Base-by-base conservation (phyloP, 2,113 vertebrate genomes). In the Cisticola juncidis region DNA sequence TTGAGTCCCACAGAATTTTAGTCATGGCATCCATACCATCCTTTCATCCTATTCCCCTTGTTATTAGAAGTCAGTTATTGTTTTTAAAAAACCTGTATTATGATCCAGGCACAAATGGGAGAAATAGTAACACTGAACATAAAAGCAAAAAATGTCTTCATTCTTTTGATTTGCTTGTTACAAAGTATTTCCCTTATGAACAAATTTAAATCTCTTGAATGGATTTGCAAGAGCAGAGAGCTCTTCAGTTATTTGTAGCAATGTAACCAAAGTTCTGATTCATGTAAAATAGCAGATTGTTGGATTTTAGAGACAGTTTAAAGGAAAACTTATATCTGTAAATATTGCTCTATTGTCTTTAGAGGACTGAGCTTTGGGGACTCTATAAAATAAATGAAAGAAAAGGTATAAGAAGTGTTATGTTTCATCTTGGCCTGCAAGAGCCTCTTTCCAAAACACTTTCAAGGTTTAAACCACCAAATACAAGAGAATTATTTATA, bases 391-490 rank as follows among this genome's bases (percentile, higher is more conserved):
- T 76, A 81, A 86, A 66, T 47, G 48, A 80, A 88, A 62, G 65
- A 91, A 81, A 70, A 94, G 14, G 24, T 28, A 5, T 70, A 42
- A 69, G n/a, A 79, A 62, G 14, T 26, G 6, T 57, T n/a, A 21
- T 47, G 20, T 58, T 81, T 66, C 31, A 40, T 86, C 20, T 69
- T 94, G 45, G 33, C 47, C 92, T 83, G 42, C 14, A 60, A 69
- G 17, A 84, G 16, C 7, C 40, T 18, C 42, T 35, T 86, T 60
- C 77, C 20, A 87, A 94, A 95, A 77, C 3, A 38, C 22, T 79
- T 85, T 90, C 68, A 36, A 91, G 66, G 40, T 88, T 95, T 88
- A 80, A 96, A 94, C 56, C 16, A 56, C 9, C 36, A 72, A 65
- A 14, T 84, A 56, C 5, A 36, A 81, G 33, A 56, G 26, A 73